phyloP scores from a whole-genome alignment of 2,888 invertebrate genomes.

The Cerastoderma edule region DNA sequence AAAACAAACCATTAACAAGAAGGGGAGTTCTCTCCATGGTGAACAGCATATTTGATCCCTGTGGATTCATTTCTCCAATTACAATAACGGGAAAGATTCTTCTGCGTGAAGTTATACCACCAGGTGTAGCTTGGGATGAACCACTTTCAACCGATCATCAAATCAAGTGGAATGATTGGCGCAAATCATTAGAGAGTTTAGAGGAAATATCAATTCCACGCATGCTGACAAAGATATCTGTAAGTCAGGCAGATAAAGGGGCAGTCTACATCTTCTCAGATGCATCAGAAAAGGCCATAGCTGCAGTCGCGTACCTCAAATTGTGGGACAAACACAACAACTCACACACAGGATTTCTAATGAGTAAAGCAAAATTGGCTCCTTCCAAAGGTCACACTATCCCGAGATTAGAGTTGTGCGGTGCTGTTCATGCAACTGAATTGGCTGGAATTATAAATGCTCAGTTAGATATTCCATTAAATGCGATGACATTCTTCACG shows the following conservation, averaged over 20 bases:
- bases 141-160: background rate
- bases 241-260: slow-evolving; percentile 13
- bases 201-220: background rate
- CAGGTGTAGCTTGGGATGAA: background rate
- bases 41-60: background rate
- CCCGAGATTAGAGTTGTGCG: slow-evolving; percentile 4
- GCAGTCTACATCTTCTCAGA: slow-evolving; percentile 57
- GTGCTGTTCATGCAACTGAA: background rate
- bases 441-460: background rate
- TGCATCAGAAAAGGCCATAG: slow-evolving; percentile 61
- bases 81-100: background rate
- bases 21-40: background rate
- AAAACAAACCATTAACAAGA: background rate
- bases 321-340: background rate
- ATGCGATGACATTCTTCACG: background rate
- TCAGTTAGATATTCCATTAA: background rate
- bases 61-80: slow-evolving; percentile 1
- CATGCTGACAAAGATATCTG: background rate
- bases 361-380: background rate
- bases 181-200: background rate
- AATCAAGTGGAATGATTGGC: background rate
- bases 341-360: background rate
- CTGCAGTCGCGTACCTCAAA: background rate
- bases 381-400: background rate
- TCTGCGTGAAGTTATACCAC: background rate